These are phyloP conservation scores for Diachasmimorpha longicaudata DNA, from an alignment of 1,140 invertebrate species.

Conservation along the genomic window DNA sequence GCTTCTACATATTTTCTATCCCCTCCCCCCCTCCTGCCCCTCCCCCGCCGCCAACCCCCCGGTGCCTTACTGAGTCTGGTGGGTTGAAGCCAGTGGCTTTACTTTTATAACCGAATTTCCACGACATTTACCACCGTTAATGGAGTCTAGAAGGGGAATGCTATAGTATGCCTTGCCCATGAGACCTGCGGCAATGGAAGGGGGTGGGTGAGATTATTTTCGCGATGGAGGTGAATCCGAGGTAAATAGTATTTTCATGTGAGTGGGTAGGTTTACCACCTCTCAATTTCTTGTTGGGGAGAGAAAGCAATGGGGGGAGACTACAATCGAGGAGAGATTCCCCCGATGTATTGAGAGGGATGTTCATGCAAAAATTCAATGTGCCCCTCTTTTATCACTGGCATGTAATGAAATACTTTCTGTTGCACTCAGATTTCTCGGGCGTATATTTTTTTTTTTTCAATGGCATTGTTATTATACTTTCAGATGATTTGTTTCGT, in stretches of 20 bases:
- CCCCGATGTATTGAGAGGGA: neutral
- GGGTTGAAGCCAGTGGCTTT: conserved; percentile 19
- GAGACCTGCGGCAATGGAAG: no score
- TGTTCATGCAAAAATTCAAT: neutral
- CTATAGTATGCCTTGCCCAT: neutral
- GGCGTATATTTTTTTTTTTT: neutral
- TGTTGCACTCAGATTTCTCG: neutral
- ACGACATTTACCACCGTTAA: conserved; percentile 41
- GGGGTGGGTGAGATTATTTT: conserved; percentile 8
- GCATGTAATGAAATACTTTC: neutral
- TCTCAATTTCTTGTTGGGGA: neutral
- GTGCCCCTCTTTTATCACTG: neutral
- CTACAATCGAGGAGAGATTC: neutral
- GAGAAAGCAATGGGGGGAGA: neutral
- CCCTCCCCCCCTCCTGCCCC: no score
- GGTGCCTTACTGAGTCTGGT: neutral
- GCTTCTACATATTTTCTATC: neutral
- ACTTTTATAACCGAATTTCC: conserved; percentile 43
- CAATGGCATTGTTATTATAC: neutral
- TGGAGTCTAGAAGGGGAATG: conserved; percentile 25
- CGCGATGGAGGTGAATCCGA: conserved; percentile 1
- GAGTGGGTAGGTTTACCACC: neutral
- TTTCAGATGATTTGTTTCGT: neutral
- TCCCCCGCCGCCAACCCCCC: no score
- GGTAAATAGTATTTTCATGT: conserved; percentile 16